Conservation (phyloP, 1,140 invertebrate genomes). For the Lordiphosa stackelbergi region DNA sequence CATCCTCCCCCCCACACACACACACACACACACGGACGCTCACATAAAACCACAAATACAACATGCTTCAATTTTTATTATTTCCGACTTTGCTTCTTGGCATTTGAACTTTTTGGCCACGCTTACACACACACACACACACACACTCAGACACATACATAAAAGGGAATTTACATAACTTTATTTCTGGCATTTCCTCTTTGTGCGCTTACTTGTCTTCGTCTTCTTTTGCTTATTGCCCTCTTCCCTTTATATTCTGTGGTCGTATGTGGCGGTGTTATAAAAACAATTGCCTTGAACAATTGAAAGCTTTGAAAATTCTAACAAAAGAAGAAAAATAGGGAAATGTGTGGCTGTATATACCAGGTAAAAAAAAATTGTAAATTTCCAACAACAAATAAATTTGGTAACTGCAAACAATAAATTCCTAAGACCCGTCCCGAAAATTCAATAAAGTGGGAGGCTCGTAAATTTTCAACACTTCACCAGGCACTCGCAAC, state of each 20-base stretch:
- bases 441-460: slow-evolving; percentile 46
- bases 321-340: slow-evolving; percentile 13
- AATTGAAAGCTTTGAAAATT: slow-evolving; percentile 52
- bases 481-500: slow-evolving; percentile 48
- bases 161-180: slow-evolving; percentile 68
- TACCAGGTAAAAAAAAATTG: slow-evolving; percentile 43
- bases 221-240: background rate
- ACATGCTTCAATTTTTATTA: slow-evolving; percentile 57
- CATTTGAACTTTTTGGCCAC: slow-evolving; percentile 40
- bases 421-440: slow-evolving; percentile 61
- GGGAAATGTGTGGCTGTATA: slow-evolving; percentile 11
- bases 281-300: slow-evolving; percentile 63
- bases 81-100: slow-evolving; percentile 54
- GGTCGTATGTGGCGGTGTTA: slow-evolving; percentile 50
- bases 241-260: slow-evolving; percentile 3
- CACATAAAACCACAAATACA: slow-evolving; percentile 29
- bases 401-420: slow-evolving; percentile 73
- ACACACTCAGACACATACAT: slow-evolving; percentile 17
- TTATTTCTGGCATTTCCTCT: slow-evolving; percentile 69
- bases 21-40: background rate
- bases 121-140: slow-evolving; percentile 17
- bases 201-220: slow-evolving; percentile 15
- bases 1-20: background rate
- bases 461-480: slow-evolving; percentile 69
- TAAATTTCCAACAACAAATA: slow-evolving; percentile 73